Evolutionary conservation across 2,888 invertebrate genomes (phyloP), one percentile per base, ranked within the genome.

Genomic region (Pseudolycoriella hygida): DNA sequence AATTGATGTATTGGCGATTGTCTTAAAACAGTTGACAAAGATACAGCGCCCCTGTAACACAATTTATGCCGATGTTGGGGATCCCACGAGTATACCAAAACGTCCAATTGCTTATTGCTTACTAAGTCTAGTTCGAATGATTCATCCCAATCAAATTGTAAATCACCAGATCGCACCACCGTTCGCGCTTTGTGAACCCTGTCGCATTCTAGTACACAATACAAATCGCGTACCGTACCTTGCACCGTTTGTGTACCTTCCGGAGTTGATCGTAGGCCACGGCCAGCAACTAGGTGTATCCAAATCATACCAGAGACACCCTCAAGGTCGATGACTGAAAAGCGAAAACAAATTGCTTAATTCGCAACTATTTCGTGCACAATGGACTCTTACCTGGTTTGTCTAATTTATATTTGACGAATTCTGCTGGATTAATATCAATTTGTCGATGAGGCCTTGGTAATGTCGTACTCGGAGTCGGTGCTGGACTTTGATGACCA

Each of bases 101-200:
- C 83, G 59, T 97, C 94, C 52, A 97, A 70, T 63, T 96, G 92
- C 55, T 87, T 79, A 59, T 93, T 93, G 58, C 89, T 86, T 39
- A 94, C 90, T 50, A 97, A 70, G 60, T 98, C 97, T 56, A 98
- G 70, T 61, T 98, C 97, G 60, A 98, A 98, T 14, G 92, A 90
- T 64, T 98, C 98, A 60, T 97, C 94, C 98, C 98, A 98, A 66
- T 97, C 94, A 64, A 96, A 97, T 60, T 92, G 89, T 41, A 94
- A 74, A 62, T 94, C 94, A 3, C 93, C 93, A 2, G 92, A 93
- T 46, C 94, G 77, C 25, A 96, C 93, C 57, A 94, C 94, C 19
- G 94, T 96, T 47, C 96, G 71, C 30, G 94, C 96, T 68, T 93
- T 93, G 67, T 96, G 94, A 42, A 93, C 86, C 48, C 92, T 76